Conservation (phyloP, 2,113 vertebrate genomes). For the Pterocles burchelli region DNA sequence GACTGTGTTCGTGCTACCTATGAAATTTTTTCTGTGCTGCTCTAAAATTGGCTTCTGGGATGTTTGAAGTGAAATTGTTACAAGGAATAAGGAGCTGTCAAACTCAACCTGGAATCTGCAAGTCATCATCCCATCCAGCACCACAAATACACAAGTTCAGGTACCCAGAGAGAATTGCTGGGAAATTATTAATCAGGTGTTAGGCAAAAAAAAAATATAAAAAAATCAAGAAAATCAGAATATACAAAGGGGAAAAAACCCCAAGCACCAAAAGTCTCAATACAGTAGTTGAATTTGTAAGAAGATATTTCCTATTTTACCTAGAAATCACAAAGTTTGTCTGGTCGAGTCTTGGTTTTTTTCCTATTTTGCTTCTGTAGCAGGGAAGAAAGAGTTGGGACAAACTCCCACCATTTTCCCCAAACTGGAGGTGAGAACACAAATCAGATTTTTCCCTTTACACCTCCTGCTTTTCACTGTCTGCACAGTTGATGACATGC, state of each 20-base stretch:
- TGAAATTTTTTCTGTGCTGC: not conserved
- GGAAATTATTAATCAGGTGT: not conserved
- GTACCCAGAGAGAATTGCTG: not conserved
- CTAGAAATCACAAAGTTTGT: not conserved
- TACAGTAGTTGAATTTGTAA: not conserved
- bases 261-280: not conserved
- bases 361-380: not conserved
- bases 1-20: not conserved
- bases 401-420: not conserved
- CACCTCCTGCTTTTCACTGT: not conserved
- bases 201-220: not conserved
- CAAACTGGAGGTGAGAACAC: not conserved
- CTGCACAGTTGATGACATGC: not conserved
- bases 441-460: not conserved
- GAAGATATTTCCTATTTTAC: not conserved
- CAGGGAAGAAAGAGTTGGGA: not conserved
- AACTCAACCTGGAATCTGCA: not conserved
- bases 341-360: not conserved
- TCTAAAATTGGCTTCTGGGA: not conserved
- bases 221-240: not conserved
- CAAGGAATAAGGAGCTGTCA: not conserved
- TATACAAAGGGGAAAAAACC: accelerated
- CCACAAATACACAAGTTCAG: not conserved
- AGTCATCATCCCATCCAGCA: not conserved
- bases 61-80: not conserved